Conservation (phyloP, 2,888 invertebrate genomes). For the Andricus curvator region DNA sequence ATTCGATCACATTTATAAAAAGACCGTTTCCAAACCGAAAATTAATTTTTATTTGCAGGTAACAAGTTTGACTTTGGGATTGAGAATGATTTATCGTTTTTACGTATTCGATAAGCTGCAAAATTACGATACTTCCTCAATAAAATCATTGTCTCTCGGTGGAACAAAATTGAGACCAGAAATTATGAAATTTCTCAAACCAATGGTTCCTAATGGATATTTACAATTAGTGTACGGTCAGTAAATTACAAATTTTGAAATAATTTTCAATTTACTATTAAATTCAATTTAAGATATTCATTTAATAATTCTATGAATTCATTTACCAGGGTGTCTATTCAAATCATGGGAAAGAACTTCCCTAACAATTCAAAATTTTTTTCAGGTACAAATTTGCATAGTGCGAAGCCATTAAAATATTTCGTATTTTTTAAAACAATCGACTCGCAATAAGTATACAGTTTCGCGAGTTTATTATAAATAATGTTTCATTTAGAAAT, state of each 20-base stretch:
- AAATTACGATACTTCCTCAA: slow-evolving; percentile 30
- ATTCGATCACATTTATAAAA: no score
- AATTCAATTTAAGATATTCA: background rate
- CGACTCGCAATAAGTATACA: no score
- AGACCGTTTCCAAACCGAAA: background rate
- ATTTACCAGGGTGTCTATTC: no score
- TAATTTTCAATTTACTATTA: background rate
- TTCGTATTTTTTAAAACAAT: no score
- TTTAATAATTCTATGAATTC: no score
- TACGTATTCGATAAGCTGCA: background rate
- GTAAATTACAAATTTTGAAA: background rate
- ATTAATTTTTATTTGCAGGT: slow-evolving; percentile 24
- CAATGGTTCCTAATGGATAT: slow-evolving; percentile 28
- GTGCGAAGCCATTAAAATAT: no score
- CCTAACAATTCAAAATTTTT: no score
- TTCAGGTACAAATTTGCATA: no score
- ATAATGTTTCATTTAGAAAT: no score
- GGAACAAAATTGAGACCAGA: slow-evolving; percentile 33
- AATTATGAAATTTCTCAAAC: slow-evolving; percentile 17
- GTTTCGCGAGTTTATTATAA: no score
- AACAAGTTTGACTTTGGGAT: slow-evolving; percentile 18
- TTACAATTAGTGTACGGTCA: slow-evolving; percentile 28
- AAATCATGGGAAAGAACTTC: no score
- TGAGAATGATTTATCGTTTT: slow-evolving; percentile 13
- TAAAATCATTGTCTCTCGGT: slow-evolving; percentile 5